A percentile compares a stretch with the other conserved stretches of the same genome.
phyloP scores from a whole-genome alignment of 92 coral and sea anemone genomes.

The Isaurus tuberculatus region DNA sequence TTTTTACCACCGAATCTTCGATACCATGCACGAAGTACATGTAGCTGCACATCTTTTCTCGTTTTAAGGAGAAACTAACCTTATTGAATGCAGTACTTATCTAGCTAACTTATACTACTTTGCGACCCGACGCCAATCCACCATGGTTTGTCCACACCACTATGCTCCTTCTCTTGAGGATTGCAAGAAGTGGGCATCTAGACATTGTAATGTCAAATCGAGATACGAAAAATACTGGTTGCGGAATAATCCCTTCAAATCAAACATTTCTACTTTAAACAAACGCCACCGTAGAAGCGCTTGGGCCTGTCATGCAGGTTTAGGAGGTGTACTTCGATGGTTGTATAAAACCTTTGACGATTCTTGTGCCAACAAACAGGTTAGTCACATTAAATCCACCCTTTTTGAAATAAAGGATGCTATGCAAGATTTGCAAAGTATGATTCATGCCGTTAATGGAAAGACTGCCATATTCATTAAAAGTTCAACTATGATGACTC shows the following conservation, averaged over 20 bases:
- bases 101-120: too few relatives aligned
- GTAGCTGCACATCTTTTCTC: background rate
- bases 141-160: too few relatives aligned
- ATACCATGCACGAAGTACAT: too few relatives aligned
- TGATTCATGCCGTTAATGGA: slow-evolving; percentile 24
- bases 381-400: slow-evolving; percentile 5
- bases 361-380: too few relatives aligned
- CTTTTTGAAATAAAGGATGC: slow-evolving; percentile 24
- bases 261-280: background rate
- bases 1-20: too few relatives aligned
- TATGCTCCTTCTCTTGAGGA: background rate
- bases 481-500: slow-evolving; percentile 25
- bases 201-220: background rate
- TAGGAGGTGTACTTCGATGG: slow-evolving; percentile 24
- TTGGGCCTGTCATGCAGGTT: slow-evolving; percentile 48
- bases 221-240: slow-evolving; percentile 3
- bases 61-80: too few relatives aligned
- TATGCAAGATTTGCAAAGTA: background rate
- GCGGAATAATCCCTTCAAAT: background rate
- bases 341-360: too few relatives aligned
- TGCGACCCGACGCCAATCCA: too few relatives aligned
- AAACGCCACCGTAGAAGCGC: background rate
- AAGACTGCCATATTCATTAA: slow-evolving; percentile 13
- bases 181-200: background rate
- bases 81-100: too few relatives aligned